These are phyloP conservation scores for Drosophila kanekoi DNA, from an alignment of 2,888 invertebrate genomes.

Conservation along the genomic window DNA sequence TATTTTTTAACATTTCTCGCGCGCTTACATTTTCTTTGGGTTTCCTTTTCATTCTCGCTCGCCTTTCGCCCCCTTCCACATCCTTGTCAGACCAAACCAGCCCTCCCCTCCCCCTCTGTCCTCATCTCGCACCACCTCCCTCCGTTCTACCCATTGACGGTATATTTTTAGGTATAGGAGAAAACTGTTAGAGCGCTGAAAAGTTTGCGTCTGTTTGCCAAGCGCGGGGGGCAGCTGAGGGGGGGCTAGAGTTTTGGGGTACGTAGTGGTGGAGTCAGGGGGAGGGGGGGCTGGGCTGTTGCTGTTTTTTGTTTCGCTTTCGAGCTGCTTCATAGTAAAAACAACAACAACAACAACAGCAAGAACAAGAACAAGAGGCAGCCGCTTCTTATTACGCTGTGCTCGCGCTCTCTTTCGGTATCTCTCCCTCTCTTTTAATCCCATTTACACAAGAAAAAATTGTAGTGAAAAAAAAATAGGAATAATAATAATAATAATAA, in stretches of 20 bases:
- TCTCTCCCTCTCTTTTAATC: constrained; percentile 45
- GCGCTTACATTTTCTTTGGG: constrained; percentile 70
- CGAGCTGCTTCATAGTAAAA: constrained; percentile 48
- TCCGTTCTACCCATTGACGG: constrained; percentile 22
- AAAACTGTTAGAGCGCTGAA: constrained; percentile 75
- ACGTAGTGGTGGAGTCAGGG: background rate
- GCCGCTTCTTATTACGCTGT: constrained; percentile 45
- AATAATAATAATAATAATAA: constrained; percentile 73
- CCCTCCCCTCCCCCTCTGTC: background rate
- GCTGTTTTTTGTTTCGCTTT: constrained; percentile 58
- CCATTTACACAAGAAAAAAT: constrained; percentile 49
- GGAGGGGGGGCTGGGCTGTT: constrained; percentile 32
- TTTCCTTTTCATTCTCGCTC: constrained; percentile 46
- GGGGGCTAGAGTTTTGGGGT: background rate
- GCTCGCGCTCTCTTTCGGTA: constrained; percentile 9
- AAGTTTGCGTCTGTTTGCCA: constrained; percentile 75
- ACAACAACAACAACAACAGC: constrained; percentile 34
- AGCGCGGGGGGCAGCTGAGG: background rate
- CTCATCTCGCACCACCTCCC: background rate
- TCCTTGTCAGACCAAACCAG: background rate
- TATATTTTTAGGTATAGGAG: constrained; percentile 62
- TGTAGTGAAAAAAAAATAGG: constrained; percentile 24
- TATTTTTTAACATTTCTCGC: constrained; percentile 79
- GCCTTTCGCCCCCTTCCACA: constrained; percentile 27
- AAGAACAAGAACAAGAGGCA: constrained; percentile 18